Percentiles rank a stretch among this genome's conserved stretches.
These are phyloP conservation scores for Scaptomyza hsui DNA, from an alignment of 1,140 invertebrate genomes.

Conservation along the genomic window DNA sequence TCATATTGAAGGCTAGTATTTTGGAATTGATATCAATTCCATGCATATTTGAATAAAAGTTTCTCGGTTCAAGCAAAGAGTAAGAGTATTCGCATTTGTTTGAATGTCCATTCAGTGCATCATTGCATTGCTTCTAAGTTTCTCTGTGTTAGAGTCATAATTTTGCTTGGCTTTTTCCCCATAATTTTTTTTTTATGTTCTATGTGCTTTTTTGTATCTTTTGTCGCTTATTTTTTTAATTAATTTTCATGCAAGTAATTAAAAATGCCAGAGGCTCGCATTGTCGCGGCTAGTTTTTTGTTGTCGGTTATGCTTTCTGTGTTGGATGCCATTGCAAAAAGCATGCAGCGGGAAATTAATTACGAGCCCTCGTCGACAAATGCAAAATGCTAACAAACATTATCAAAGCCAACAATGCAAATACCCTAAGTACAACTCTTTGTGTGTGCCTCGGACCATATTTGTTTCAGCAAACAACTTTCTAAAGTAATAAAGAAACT, in stretches of 20 bases:
- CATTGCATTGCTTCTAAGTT: not conserved
- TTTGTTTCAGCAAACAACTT: no score
- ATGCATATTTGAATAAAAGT: no score
- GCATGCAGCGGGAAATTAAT: slow-evolving; percentile 67
- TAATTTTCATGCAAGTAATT: slow-evolving; percentile 73
- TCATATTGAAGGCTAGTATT: not conserved
- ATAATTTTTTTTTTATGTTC: not conserved
- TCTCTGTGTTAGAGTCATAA: slow-evolving; percentile 1
- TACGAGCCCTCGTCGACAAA: slow-evolving; percentile 55
- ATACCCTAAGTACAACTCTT: slow-evolving; percentile 8
- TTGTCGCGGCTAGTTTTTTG: slow-evolving; percentile 61
- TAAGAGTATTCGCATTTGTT: not conserved
- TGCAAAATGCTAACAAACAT: slow-evolving; percentile 7
- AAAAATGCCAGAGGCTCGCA: slow-evolving; percentile 72
- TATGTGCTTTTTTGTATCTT: not conserved
- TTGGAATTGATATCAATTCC: not conserved
- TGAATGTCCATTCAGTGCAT: not conserved
- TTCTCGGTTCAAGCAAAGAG: no score
- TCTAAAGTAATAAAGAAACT: no score
- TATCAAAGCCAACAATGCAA: not conserved
- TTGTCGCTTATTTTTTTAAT: slow-evolving; percentile 57
- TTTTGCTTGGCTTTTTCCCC: slow-evolving; percentile 23
- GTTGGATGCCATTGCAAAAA: slow-evolving; percentile 52
- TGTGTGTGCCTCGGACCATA: not conserved
- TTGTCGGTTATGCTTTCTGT: slow-evolving; percentile 15